Evolutionary conservation across 1,140 invertebrate genomes (phyloP).

Genomic region (Odontomachus brunneus): DNA sequence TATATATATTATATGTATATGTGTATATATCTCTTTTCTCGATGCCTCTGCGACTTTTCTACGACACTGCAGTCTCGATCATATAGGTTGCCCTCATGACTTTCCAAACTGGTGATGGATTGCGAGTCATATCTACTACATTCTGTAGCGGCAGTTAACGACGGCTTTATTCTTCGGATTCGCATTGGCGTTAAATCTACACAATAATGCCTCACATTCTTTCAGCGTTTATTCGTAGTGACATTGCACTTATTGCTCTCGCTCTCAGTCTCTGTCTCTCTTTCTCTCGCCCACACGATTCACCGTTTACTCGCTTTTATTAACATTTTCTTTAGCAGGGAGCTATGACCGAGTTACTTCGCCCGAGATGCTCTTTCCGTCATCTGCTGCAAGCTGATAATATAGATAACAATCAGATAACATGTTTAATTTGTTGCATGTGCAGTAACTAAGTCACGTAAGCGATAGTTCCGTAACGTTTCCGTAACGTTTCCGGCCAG

Average conservation of each 20-base stretch:
- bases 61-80: background rate
- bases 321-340: slow-evolving; percentile 71
- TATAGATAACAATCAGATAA: slow-evolving; percentile 3
- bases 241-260: slow-evolving; percentile 54
- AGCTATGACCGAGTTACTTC: slow-evolving; percentile 64
- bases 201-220: slow-evolving; percentile 45
- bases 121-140: slow-evolving; percentile 11
- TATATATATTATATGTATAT: background rate
- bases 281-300: slow-evolving; percentile 28
- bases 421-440: background rate
- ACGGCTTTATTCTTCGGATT: slow-evolving; percentile 17
- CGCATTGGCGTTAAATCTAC: slow-evolving; percentile 13
- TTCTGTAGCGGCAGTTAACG: slow-evolving; percentile 6
- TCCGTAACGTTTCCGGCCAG: no score
- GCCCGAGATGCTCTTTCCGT: background rate
- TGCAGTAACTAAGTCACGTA: background rate
- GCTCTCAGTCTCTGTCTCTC: background rate
- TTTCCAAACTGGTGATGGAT: slow-evolving; percentile 65
- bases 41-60: background rate
- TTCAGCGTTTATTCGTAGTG: slow-evolving; percentile 71
- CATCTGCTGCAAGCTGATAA: background rate
- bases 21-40: background rate
- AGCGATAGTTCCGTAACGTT: background rate
- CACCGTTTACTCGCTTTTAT: slow-evolving; percentile 60
- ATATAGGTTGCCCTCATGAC: slow-evolving; percentile 14